Conservation (phyloP, 37 sponge, comb jelly and placozoan species). For the Beroe forskalii region DNA sequence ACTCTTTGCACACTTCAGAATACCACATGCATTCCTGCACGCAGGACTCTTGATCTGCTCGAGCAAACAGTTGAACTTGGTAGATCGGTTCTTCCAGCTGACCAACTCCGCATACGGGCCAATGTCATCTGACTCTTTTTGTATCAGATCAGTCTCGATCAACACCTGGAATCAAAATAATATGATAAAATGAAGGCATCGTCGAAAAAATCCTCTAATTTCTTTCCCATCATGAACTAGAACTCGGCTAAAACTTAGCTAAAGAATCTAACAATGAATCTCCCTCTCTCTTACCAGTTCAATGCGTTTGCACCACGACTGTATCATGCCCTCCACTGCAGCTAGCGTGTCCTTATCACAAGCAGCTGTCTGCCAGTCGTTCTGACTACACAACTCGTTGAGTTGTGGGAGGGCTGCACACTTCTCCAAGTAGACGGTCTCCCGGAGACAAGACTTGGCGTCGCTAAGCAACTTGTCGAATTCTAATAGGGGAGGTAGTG, state of each 20-base stretch:
- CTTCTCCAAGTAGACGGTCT: constrained; percentile 72
- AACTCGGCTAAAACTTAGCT: background rate
- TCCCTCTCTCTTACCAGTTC: constrained; percentile 72
- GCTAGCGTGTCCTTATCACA: constrained; percentile 71
- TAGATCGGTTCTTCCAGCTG: constrained; percentile 90
- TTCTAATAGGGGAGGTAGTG: background rate
- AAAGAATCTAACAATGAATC: background rate
- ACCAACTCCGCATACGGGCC: constrained; percentile 92
- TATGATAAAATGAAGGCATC: too few species aligned
- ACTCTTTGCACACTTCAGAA: constrained; percentile 81
- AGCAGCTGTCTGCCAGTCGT: constrained; percentile 70
- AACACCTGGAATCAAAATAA: constrained; percentile 72
- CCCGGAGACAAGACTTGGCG: constrained; percentile 75
- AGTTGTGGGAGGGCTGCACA: constrained; percentile 71
- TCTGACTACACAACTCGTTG: constrained; percentile 65
- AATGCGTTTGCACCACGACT: constrained; percentile 85
- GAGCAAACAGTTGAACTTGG: constrained; percentile 88
- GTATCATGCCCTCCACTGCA: constrained; percentile 74
- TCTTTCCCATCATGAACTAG: too few species aligned
- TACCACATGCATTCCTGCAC: constrained; percentile 78
- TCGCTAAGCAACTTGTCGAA: constrained; percentile 65
- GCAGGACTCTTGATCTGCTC: constrained; percentile 85
- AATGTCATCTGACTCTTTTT: constrained; percentile 89
- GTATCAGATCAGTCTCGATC: constrained; percentile 89
- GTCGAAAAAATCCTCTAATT: too few species aligned